Base-by-base conservation (phyloP, 92 coral and sea anemone species). In the Ricordea florida region DNA sequence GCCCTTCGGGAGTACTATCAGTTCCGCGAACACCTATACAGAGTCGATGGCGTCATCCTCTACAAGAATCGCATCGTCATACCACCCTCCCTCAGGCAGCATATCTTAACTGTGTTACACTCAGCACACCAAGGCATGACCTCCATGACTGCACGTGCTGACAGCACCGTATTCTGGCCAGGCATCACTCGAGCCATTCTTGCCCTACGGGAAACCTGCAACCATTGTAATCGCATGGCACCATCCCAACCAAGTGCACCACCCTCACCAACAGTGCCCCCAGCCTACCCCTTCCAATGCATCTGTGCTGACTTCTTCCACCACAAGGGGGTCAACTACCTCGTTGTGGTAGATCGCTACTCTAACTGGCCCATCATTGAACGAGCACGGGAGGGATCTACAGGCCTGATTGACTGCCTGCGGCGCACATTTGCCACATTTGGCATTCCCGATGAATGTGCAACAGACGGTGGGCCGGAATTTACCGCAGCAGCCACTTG, bases 1-100 rank as follows among this genome's bases (percentile, higher is more conserved):
- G n/a, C n/a, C 21, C 62, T 83, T 5, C 83, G 57, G 4, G 83
- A 57, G 1, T 83, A 75, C 72, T 22, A 48, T 47, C 52, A 46
- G 10, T 82, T 82, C 55, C 43, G 68, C 7, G 33, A 82, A 4
- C 76, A 82, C 76, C 53, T 74, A 6, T 38, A 82, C 83, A 63
- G 77, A 0, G 61, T 73, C 0, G 77, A 77, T 16, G 84, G 78
- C n/a, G n/a, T n/a, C n/a, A n/a, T n/a, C n/a, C n/a, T n/a, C n/a
- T n/a, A n/a, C n/a, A n/a, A n/a, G n/a, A n/a, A n/a, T n/a, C 18
- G 81, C 33, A 44, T 11, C 60, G 18, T 45, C 65, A 43, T 65
- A 7, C 73, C 73, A 20, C 71, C 60, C 5, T 34, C 69, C 69
- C 60, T 62, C 10, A 0, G 69, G 20, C 5, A 24, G 5, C 7